Conservation (phyloP, 2,113 vertebrate genomes). For the Channa argus region DNA sequence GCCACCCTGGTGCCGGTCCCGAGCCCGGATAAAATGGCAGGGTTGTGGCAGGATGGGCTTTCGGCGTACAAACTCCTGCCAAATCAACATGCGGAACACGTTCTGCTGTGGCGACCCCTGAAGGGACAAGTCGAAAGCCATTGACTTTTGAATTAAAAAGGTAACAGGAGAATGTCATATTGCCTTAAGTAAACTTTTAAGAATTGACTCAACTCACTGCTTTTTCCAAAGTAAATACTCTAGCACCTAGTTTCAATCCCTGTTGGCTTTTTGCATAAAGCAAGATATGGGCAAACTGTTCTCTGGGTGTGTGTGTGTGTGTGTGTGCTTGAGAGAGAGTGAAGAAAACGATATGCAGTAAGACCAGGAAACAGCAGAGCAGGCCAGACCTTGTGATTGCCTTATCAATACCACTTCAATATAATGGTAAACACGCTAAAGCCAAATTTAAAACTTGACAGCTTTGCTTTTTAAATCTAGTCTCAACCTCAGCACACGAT, state of each 20-base stretch:
- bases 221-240: not conserved
- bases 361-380: not conserved
- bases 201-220: not conserved
- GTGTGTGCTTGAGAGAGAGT: not conserved
- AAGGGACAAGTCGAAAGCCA: too few relatives aligned
- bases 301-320: not conserved
- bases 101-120: too few relatives aligned
- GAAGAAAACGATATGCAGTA: not conserved
- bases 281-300: too few relatives aligned
- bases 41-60: too few relatives aligned
- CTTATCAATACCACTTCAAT: slow-evolving; percentile 20
- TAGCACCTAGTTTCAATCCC: not conserved
- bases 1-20: too few relatives aligned
- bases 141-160: too few relatives aligned
- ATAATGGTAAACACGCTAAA: slow-evolving; percentile 18
- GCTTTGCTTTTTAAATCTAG: slow-evolving; percentile 23
- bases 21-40: too few relatives aligned
- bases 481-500: slow-evolving; percentile 37
- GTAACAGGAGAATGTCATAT: not conserved
- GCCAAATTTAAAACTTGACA: slow-evolving; percentile 32
- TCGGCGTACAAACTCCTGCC: too few relatives aligned
- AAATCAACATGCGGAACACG: too few relatives aligned
- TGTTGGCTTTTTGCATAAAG: not conserved
- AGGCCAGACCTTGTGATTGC: not conserved
- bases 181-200: not conserved